Conservation (phyloP, 2,797 vertebrate species). For the Mastacembelus armatus region DNA sequence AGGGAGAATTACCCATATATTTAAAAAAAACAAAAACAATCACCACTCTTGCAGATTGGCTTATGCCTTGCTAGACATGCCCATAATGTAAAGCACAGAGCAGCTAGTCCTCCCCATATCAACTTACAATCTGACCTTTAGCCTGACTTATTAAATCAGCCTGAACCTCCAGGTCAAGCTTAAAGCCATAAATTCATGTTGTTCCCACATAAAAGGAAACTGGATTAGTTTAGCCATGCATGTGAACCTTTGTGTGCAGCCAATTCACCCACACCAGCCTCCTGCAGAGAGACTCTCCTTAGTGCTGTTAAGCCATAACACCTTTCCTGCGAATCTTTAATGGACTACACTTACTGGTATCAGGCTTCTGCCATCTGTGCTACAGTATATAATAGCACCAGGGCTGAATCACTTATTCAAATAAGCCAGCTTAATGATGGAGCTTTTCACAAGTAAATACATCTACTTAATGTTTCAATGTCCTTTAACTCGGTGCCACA, state of each 20-base stretch:
- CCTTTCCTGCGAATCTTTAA: slow-evolving; percentile 76
- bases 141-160: slow-evolving; percentile 35
- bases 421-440: slow-evolving; percentile 70
- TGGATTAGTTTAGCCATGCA: slow-evolving; percentile 58
- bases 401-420: slow-evolving; percentile 69
- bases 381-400: slow-evolving; percentile 65
- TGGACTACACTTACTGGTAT: slow-evolving; percentile 58
- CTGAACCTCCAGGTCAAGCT: slow-evolving; percentile 38
- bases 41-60: slow-evolving; percentile 1
- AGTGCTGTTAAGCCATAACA: slow-evolving; percentile 69
- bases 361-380: slow-evolving; percentile 72
- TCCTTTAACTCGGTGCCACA: slow-evolving; percentile 70
- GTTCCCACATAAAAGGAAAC: slow-evolving; percentile 55
- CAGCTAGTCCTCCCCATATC: slow-evolving; percentile 7
- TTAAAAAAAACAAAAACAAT: neutral
- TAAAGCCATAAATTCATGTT: slow-evolving; percentile 38
- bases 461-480: slow-evolving; percentile 75
- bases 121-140: slow-evolving; percentile 52
- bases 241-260: slow-evolving; percentile 53
- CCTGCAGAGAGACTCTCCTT: slow-evolving; percentile 58
- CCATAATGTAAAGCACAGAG: slow-evolving; percentile 11
- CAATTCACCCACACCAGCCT: slow-evolving; percentile 56
- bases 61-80: slow-evolving; percentile 5
- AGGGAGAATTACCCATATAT: no score
- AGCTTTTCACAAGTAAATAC: slow-evolving; percentile 74